phyloP scores from a whole-genome alignment of 2,888 invertebrate genomes.

The Theretra japonica region DNA sequence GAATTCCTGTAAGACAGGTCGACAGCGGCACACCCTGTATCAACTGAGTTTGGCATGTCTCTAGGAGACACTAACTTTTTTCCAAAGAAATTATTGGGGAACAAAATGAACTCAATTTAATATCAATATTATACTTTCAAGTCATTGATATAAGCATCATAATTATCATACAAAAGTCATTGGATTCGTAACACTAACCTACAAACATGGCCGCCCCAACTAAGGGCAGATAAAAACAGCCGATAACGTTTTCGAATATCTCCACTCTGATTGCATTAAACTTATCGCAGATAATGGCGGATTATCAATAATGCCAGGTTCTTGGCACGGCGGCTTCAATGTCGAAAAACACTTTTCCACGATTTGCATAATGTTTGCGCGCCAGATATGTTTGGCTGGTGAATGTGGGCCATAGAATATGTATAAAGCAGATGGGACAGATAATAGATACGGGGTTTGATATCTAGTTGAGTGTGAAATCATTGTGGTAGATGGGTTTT shows the following conservation, averaged over 20 bases:
- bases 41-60: no score
- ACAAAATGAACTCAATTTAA: no score
- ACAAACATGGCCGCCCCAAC: neutral
- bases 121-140: no score
- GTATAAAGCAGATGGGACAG: neutral
- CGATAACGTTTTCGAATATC: slow-evolving; percentile 8
- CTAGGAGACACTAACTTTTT: no score
- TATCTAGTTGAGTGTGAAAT: neutral
- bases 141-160: no score
- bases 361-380: slow-evolving; percentile 37
- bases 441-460: neutral
- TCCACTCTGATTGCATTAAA: slow-evolving; percentile 13
- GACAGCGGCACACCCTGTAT: no score
- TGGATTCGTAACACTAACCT: slow-evolving; percentile 1
- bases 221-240: neutral
- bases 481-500: neutral
- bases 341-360: slow-evolving; percentile 52
- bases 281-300: slow-evolving; percentile 32
- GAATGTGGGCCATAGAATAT: neutral
- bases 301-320: slow-evolving; percentile 43
- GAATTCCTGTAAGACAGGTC: no score
- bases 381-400: slow-evolving; percentile 25
- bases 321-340: slow-evolving; percentile 43
- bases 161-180: no score
- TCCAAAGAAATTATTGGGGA: no score